Conservation (phyloP, 2,888 invertebrate genomes). For the Cryptocephalus moraei region DNA sequence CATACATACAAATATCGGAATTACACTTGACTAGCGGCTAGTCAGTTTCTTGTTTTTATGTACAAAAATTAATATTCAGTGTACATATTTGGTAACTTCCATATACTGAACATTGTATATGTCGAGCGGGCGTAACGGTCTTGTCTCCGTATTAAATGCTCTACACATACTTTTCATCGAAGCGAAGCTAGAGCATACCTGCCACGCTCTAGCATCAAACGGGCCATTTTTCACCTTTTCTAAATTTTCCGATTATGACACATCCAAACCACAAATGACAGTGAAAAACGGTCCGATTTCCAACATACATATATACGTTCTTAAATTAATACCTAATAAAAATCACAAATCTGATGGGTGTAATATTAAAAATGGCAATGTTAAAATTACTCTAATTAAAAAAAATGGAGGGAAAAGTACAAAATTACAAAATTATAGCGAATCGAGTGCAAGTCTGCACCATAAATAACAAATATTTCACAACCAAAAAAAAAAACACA, state of each 20-base stretch:
- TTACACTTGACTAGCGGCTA: constrained; percentile 36
- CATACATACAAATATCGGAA: constrained; percentile 29
- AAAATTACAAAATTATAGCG: constrained; percentile 10
- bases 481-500: constrained; percentile 24
- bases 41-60: constrained; percentile 33
- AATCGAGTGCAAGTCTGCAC: constrained; percentile 11
- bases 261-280: too few relatives aligned
- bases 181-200: too few relatives aligned
- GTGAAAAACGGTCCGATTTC: too few relatives aligned
- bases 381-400: constrained; percentile 5
- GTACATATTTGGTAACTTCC: constrained; percentile 41
- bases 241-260: too few relatives aligned
- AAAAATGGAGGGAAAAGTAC: neutral
- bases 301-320: too few relatives aligned
- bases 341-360: constrained; percentile 34
- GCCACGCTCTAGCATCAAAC: too few relatives aligned
- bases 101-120: constrained; percentile 32
- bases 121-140: constrained; percentile 6
- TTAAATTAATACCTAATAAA: constrained; percentile 12
- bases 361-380: constrained; percentile 32
- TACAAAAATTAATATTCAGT: constrained; percentile 31
- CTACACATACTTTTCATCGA: too few relatives aligned
- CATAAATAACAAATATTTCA: constrained; percentile 27
- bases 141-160: too few relatives aligned
- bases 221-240: too few relatives aligned